Evolutionary conservation across 1,140 invertebrate species (phyloP).

Genomic region (Nymphalis io): DNA sequence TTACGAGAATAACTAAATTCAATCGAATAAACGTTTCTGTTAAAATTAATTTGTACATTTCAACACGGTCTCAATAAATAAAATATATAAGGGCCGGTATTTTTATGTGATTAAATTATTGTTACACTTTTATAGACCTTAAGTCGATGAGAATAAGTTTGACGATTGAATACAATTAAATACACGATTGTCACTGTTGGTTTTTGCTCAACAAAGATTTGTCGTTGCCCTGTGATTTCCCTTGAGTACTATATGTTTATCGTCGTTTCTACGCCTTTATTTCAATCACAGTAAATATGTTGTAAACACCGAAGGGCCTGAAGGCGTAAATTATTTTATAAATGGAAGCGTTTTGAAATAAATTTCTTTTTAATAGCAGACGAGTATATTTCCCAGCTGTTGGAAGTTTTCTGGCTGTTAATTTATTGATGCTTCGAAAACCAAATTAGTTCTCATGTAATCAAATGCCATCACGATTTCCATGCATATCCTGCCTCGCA

Average conservation of each 20-base stretch:
- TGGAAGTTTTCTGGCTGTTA: too few species aligned
- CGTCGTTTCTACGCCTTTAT: slow-evolving; percentile 41
- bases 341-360: not conserved
- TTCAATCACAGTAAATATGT: slow-evolving; percentile 31
- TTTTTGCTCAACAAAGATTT: slow-evolving; percentile 43
- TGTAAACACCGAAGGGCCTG: slow-evolving; percentile 11
- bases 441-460: too few species aligned
- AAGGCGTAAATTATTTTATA: not conserved
- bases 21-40: not conserved
- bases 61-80: not conserved
- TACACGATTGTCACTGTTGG: slow-evolving; percentile 1
- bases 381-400: too few species aligned
- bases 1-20: not conserved
- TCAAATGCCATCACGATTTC: too few species aligned
- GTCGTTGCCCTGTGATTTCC: slow-evolving; percentile 56
- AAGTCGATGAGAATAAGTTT: not conserved
- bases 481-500: too few species aligned
- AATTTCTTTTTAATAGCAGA: not conserved
- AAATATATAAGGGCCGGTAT: not conserved
- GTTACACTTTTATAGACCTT: not conserved
- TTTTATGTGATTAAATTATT: not conserved
- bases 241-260: slow-evolving; percentile 48
- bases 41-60: not conserved
- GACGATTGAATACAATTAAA: slow-evolving; percentile 4
- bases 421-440: too few species aligned